Base-by-base conservation (phyloP, 2,797 vertebrate species). In the Valencia hispanica region DNA sequence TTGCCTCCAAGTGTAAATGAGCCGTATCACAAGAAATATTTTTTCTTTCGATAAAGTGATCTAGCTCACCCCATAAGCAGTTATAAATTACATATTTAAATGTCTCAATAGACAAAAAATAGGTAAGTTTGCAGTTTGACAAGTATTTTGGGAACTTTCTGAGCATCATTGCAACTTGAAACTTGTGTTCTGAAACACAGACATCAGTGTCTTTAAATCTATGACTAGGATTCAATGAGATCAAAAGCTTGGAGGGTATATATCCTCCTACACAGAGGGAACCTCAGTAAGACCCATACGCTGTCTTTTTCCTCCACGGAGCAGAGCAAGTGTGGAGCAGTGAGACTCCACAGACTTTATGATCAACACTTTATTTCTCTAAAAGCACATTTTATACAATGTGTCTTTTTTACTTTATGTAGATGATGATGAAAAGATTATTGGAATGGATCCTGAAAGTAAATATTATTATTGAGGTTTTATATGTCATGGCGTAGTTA, bases 191-290 rank as follows among this genome's bases (percentile, higher is more conserved):
- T 75, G 77, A 78, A 80, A 81, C 15, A 84, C 78, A 85, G 80
- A 82, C 63, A 77, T 75, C 70, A 57, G 71, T 78, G 36, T 74
- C 61, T 86, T 68, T 68, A 69, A 70, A 68, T 84, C 77, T 20
- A 73, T 39, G 45, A 90, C 84, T 75, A 89, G 79, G 72, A 81
- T 43, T 73, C 68, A 53, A 55, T 80, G 72, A 89, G 91, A 92
- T 93, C 89, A 93, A 91, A 93, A 89, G 81, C 51, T 0, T 4
- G 73, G 68, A 71, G 61, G 84, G 69, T 87, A 79, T 79, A 71
- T 81, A 69, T 77, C 73, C 55, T 77, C 87, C 88, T 73, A 81
- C 87, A 80, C 80, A 69, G 88, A 81, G 76, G 70, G 63, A 85
- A 78, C 79, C 82, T 61, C 51, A 20, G 34, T 72, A 63, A 10